phyloP scores from a whole-genome alignment of 30 jellyfish, hydroid and myxozoan genomes.

The Sanderia malayensis region DNA sequence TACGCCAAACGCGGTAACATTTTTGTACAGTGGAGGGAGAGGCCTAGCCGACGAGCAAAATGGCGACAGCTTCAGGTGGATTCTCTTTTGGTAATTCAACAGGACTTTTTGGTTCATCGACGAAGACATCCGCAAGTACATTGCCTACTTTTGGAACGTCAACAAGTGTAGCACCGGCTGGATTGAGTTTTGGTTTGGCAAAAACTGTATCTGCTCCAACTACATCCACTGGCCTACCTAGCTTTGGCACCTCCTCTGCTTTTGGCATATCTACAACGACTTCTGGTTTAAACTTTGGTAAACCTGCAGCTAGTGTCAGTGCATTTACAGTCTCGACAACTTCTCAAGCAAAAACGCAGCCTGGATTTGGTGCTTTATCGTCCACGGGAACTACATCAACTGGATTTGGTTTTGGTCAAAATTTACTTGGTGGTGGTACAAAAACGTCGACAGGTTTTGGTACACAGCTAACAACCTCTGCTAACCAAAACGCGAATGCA shows the following conservation, averaged over 20 bases:
- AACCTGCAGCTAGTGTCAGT: conserved; percentile 52
- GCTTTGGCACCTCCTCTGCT: not conserved
- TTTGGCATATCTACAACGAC: not conserved
- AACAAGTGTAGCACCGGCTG: conserved; percentile 21
- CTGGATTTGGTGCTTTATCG: conserved; percentile 37
- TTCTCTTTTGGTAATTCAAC: conserved; percentile 17
- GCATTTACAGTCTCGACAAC: conserved; percentile 42
- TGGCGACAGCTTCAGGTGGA: conserved; percentile 64
- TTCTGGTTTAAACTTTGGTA: conserved; percentile 30
- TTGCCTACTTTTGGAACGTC: conserved; percentile 52
- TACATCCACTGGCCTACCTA: not conserved
- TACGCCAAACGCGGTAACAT: too few species aligned
- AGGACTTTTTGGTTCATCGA: conserved; percentile 44
- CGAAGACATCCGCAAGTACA: conserved; percentile 19
- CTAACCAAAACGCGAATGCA: conserved; percentile 29
- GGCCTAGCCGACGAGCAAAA: too few species aligned
- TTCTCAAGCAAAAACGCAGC: conserved; percentile 19
- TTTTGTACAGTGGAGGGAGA: too few species aligned
- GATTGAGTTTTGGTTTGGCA: conserved; percentile 30
- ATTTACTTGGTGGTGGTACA: conserved; percentile 53
- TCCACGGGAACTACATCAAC: conserved; percentile 23
- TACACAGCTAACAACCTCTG: conserved; percentile 34
- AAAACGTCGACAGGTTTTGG: conserved; percentile 53
- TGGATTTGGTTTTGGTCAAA: conserved; percentile 48
- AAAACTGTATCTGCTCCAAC: conserved; percentile 17